Conservation (phyloP, 1,140 invertebrate species). For the Venustaconcha ellipsiformis region DNA sequence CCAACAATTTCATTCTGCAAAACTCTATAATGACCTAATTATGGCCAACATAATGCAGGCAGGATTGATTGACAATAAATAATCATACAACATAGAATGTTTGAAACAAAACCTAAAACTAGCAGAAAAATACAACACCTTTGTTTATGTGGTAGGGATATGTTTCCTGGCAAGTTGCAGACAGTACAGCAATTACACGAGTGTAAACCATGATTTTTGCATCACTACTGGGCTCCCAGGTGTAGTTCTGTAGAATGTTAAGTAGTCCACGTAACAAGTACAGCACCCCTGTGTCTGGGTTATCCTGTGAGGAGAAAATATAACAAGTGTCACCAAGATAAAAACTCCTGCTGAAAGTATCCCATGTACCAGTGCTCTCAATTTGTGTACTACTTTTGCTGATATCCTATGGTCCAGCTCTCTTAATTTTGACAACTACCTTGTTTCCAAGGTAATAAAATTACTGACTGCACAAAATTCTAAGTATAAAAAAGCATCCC, state of each 20-base stretch:
- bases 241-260: conserved; percentile 79
- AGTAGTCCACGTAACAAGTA: conserved; percentile 82
- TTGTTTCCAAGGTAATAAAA: not conserved
- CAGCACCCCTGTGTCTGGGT: conserved; percentile 83
- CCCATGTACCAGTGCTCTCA: too few species aligned
- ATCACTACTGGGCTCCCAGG: conserved; percentile 76
- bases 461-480: not conserved
- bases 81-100: too few species aligned
- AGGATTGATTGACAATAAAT: too few species aligned
- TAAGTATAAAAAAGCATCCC: not conserved
- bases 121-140: conserved; percentile 66
- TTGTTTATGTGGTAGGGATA: conserved; percentile 87
- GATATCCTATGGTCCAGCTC: not conserved
- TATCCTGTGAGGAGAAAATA: conserved; percentile 74
- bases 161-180: conserved; percentile 79
- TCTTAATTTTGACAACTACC: not conserved
- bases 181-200: conserved; percentile 80
- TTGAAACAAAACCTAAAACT: too few species aligned
- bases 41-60: too few species aligned
- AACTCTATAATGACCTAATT: too few species aligned
- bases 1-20: too few species aligned
- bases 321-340: conserved; percentile 1
- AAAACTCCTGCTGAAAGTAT: not conserved
- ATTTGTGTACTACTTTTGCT: too few species aligned
- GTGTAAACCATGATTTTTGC: conserved; percentile 74